These are phyloP conservation scores for Danio aesculapii DNA, from an alignment of 2,797 vertebrate genomes.

Conservation along the genomic window DNA sequence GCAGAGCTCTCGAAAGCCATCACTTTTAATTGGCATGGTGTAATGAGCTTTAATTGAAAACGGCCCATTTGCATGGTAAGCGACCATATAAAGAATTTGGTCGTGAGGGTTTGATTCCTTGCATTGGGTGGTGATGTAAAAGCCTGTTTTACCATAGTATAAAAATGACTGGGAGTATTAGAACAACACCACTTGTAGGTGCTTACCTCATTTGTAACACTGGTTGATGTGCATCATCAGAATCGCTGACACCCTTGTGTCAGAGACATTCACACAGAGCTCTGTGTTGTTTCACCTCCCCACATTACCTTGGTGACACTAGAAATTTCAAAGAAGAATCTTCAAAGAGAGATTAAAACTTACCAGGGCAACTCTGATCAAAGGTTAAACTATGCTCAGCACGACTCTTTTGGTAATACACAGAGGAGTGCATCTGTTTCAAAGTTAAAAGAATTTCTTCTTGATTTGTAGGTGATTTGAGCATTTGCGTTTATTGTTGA, in stretches of 20 bases:
- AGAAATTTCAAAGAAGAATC: slow-evolving; percentile 45
- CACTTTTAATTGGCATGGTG: slow-evolving; percentile 74
- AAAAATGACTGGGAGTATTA: not conserved
- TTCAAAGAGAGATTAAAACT: slow-evolving; percentile 76
- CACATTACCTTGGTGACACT: slow-evolving; percentile 28
- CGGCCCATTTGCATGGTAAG: slow-evolving; percentile 70
- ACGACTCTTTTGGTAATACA: slow-evolving; percentile 68
- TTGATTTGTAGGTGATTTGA: slow-evolving; percentile 50
- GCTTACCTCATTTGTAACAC: slow-evolving; percentile 5
- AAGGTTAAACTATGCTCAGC: slow-evolving; percentile 73
- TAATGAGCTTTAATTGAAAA: slow-evolving; percentile 79
- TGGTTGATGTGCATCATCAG: not conserved
- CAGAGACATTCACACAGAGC: not conserved
- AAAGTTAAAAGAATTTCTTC: slow-evolving; percentile 49
- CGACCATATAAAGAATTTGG: slow-evolving; percentile 62
- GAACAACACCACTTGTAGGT: not conserved
- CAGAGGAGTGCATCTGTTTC: slow-evolving; percentile 59
- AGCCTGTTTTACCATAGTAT: not conserved
- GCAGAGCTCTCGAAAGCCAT: slow-evolving; percentile 70
- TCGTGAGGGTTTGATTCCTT: not conserved
- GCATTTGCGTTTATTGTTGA: slow-evolving; percentile 6
- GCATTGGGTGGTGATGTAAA: slow-evolving; percentile 4
- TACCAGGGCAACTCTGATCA: slow-evolving; percentile 73
- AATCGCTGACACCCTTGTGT: slow-evolving; percentile 10
- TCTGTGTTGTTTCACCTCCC: slow-evolving; percentile 18